These are phyloP conservation scores for Hippocampus comes DNA, from an alignment of 2,113 vertebrate genomes.

Conservation along the genomic window DNA sequence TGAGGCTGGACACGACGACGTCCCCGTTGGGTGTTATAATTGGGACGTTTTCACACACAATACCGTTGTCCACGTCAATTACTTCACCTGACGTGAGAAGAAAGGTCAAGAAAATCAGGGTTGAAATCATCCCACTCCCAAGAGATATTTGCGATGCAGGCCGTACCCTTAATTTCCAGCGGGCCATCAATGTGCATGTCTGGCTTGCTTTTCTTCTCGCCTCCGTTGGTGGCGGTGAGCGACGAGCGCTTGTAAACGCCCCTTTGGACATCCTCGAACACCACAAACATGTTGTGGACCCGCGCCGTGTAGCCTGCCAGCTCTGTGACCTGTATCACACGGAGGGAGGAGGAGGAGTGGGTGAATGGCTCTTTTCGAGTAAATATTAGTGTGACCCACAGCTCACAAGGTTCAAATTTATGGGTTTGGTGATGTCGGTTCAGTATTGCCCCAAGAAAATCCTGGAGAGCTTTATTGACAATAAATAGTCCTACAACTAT, in stretches of 20 bases:
- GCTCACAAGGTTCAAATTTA: background rate
- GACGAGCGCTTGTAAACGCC: constrained; percentile 88
- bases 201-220: constrained; percentile 67
- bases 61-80: constrained; percentile 95
- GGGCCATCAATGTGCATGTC: constrained; percentile 79
- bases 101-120: background rate
- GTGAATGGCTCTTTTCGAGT: constrained; percentile 2
- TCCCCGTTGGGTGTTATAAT: constrained; percentile 98
- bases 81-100: constrained; percentile 79
- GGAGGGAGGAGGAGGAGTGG: background rate
- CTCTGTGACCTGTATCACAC: constrained; percentile 83
- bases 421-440: background rate
- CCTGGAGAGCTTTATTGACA: too few relatives aligned
- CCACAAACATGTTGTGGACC: constrained; percentile 93
- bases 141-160: background rate
- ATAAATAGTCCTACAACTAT: too few relatives aligned
- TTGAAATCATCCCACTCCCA: background rate
- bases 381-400: background rate
- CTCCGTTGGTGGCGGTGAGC: constrained; percentile 63
- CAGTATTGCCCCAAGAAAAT: too few relatives aligned
- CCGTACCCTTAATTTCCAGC: constrained; percentile 86
- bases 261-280: constrained; percentile 92
- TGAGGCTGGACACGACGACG: constrained; percentile 91
- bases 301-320: constrained; percentile 94
- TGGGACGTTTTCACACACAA: constrained; percentile 93